A percentile compares a stretch with the other conserved stretches of the same genome.
Conservation (phyloP, 2,113 vertebrate genomes). For the Camelus dromedarius region DNA sequence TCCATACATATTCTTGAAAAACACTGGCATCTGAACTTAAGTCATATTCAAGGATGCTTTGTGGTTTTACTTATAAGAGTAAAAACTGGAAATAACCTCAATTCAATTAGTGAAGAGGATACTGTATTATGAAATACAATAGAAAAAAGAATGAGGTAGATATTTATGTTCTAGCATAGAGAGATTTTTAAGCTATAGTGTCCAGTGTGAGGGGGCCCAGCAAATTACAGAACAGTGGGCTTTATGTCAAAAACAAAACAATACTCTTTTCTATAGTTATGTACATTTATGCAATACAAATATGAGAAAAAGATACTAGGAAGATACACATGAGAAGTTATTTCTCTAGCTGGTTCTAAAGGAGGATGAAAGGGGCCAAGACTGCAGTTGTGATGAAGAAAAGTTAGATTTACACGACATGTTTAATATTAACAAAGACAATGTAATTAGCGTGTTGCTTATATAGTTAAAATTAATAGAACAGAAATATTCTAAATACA, state of each 20-base stretch:
- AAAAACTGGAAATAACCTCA: neutral
- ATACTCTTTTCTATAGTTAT: neutral
- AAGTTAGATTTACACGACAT: neutral
- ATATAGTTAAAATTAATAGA: neutral
- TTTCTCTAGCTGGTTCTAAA: neutral
- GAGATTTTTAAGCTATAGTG: neutral
- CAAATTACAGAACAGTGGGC: neutral
- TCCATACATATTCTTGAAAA: neutral
- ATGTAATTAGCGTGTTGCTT: neutral
- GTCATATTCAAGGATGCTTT: neutral
- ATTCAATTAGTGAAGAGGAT: neutral
- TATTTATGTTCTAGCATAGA: neutral
- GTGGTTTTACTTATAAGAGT: neutral
- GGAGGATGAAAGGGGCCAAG: neutral
- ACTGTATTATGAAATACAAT: neutral
- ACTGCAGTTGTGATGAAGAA: neutral
- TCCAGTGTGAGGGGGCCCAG: neutral
- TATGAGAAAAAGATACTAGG: neutral
- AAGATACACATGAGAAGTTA: neutral
- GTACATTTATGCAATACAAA: neutral
- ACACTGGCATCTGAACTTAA: neutral
- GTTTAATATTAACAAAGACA: neutral
- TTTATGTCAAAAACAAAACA: slow-evolving; percentile 14
- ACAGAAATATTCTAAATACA: neutral
- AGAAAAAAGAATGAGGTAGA: neutral